These are phyloP conservation scores for Tor tambroides DNA, from an alignment of 2,113 vertebrate species.

Conservation along the genomic window DNA sequence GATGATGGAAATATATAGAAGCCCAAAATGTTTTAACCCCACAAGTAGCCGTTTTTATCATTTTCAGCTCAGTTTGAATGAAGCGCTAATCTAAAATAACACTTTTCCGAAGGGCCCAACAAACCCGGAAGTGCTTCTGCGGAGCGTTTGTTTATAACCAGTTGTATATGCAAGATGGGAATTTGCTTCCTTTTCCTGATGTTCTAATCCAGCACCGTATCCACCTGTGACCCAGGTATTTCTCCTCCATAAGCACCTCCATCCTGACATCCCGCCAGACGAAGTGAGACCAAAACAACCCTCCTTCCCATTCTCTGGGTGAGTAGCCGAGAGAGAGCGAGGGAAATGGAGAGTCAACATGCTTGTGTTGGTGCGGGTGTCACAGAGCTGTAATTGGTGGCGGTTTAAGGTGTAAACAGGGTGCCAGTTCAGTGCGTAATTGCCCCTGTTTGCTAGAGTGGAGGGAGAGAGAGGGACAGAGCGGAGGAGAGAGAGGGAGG, in stretches of 20 bases:
- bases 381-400: conserved; percentile 78
- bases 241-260: conserved; percentile 41
- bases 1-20: not conserved
- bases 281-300: conserved; percentile 51
- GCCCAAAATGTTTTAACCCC: not conserved
- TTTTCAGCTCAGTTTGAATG: not conserved
- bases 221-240: conserved; percentile 26
- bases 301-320: conserved; percentile 32
- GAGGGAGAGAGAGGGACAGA: conserved; percentile 54
- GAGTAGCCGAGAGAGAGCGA: conserved; percentile 33
- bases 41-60: not conserved
- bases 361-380: conserved; percentile 69
- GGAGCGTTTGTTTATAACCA: not conserved
- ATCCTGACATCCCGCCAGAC: conserved; percentile 41
- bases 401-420: conserved; percentile 78
- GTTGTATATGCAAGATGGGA: not conserved
- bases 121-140: not conserved
- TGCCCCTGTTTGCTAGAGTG: conserved; percentile 70
- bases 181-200: not conserved
- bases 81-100: not conserved
- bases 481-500: conserved; percentile 16
- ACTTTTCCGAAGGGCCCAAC: not conserved
- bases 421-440: conserved; percentile 73
- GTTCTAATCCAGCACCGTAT: conserved; percentile 3
- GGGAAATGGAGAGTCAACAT: conserved; percentile 37